Evolutionary conservation across 2,797 vertebrate genomes (phyloP), one percentile per base, ranked within the genome.

Genomic region (Mycteria americana): DNA sequence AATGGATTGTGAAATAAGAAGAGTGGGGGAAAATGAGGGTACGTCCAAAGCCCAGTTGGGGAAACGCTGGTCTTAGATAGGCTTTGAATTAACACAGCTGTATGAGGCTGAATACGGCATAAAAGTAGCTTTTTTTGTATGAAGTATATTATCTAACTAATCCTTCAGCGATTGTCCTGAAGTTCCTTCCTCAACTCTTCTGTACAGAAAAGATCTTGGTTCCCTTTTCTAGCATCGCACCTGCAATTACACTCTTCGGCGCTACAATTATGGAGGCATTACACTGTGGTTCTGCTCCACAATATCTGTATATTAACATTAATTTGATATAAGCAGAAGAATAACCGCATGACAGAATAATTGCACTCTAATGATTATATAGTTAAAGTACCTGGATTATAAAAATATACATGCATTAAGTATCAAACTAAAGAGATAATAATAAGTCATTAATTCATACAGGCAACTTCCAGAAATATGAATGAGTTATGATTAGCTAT

Each of bases 371-470:
- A 97, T 93, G 96, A 94, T 97, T 96, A 95, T 95, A 96, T 89
- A 96, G 91, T 92, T 91, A 88, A 95, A 95, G 94, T 94, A 93
- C 95, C 92, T 96, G 87, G 76, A 94, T 88, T 93, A 94, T 92
- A 96, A 97, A 96, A 97, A 96, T 97, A 95, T 79, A 95, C 89
- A 88, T 89, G 94, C 77, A 92, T 83, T 95, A 96, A 97, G 74
- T 91, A 96, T 88, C 88, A 94, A 97, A 91, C 74, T 93, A 93
- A 94, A 95, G 92, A 93, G 93, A 90, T 96, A 96, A 96, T 97
- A 95, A 95, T 94, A 97, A 97, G 93, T 85, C 93, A 95, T 96
- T 93, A 97, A 93, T 96, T 96, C 91, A 87, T 95, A 93, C 86
- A 90, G 78, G 85, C 93, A 95, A 93, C 91, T 95, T 96, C 94